phyloP scores from a whole-genome alignment of 2,888 invertebrate species.

The Andrena minutula region DNA sequence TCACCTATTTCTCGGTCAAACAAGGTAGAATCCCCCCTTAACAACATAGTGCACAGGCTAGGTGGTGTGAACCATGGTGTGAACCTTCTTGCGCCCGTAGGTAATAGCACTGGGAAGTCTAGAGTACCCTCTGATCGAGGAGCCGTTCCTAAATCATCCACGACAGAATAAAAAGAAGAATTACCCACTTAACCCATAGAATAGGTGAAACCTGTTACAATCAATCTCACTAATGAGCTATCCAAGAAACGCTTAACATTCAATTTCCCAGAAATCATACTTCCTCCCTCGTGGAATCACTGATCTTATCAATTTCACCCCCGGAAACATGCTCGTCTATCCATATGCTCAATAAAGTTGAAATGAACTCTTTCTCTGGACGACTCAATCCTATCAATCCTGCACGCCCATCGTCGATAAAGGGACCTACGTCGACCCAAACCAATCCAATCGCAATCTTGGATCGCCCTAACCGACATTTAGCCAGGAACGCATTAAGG shows the following conservation, averaged over 20 bases:
- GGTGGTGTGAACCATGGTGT: too few species aligned
- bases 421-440: neutral
- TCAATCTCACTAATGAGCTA: neutral
- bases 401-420: slow-evolving; percentile 12
- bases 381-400: slow-evolving; percentile 51
- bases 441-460: slow-evolving; percentile 17
- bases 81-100: too few species aligned
- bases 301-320: slow-evolving; percentile 31
- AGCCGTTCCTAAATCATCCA: neutral
- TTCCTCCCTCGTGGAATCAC: neutral
- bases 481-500: slow-evolving; percentile 22
- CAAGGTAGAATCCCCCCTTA: too few species aligned
- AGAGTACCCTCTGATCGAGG: too few species aligned
- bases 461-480: slow-evolving; percentile 5
- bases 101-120: too few species aligned
- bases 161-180: neutral
- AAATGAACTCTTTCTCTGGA: slow-evolving; percentile 30
- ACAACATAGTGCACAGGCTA: too few species aligned
- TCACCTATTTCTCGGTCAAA: too few species aligned
- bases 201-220: neutral
- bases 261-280: neutral
- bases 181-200: neutral
- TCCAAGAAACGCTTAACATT: neutral
- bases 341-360: neutral
- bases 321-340: neutral